Conservation (phyloP, 2,797 vertebrate genomes). For the Sardinella longiceps region DNA sequence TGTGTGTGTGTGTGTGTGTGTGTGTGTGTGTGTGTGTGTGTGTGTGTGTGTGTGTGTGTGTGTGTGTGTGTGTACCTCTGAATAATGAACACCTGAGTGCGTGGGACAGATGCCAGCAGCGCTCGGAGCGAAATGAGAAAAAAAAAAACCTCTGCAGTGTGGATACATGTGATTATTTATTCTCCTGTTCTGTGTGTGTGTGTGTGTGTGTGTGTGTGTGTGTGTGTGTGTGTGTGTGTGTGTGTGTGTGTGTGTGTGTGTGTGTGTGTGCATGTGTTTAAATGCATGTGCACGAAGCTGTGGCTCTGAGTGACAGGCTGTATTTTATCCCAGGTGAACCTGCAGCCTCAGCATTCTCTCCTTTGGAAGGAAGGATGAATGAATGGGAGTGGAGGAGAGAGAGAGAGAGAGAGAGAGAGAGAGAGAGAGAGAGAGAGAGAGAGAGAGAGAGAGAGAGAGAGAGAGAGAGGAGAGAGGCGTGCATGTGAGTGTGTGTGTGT, state of each 20-base stretch:
- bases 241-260: neutral
- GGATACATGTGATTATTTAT: slow-evolving; percentile 61
- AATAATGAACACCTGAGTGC: slow-evolving; percentile 60
- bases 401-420: slow-evolving; percentile 64
- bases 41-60: slow-evolving; percentile 21
- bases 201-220: neutral
- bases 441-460: no score
- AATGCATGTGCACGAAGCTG: neutral
- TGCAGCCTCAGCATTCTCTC: slow-evolving; percentile 61
- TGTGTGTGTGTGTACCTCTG: slow-evolving; percentile 43
- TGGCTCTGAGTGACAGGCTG: neutral
- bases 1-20: slow-evolving; percentile 12
- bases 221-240: neutral
- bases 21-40: slow-evolving; percentile 18
- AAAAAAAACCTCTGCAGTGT: slow-evolving; percentile 52
- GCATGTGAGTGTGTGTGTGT: no score
- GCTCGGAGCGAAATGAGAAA: neutral
- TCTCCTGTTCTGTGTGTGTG: neutral
- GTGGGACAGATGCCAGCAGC: slow-evolving; percentile 22
- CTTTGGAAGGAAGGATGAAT: neutral
- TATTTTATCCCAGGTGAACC: slow-evolving; percentile 6
- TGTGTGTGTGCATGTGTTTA: neutral
- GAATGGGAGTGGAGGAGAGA: slow-evolving; percentile 56
- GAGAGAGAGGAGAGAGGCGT: no score
- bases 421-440: no score